Evolutionary conservation across 1,140 invertebrate species (phyloP).

Genomic region (Drosophila nannoptera): DNA sequence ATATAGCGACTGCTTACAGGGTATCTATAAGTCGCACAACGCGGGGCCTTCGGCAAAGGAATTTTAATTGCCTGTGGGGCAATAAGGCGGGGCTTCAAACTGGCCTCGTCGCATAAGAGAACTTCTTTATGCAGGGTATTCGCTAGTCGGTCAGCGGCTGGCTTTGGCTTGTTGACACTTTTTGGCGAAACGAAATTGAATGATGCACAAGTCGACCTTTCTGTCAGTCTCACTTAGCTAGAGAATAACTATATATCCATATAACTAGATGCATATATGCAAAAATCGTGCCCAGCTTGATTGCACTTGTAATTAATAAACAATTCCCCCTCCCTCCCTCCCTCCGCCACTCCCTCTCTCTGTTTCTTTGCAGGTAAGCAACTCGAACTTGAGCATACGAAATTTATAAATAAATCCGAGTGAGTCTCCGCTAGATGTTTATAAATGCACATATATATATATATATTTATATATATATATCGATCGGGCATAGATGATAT

Average conservation of each 20-base stretch:
- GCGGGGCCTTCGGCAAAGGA: too few relatives aligned
- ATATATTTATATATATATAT: not conserved
- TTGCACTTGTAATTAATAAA: slow-evolving; percentile 17
- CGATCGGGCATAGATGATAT: slow-evolving; percentile 1
- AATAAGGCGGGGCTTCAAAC: too few relatives aligned
- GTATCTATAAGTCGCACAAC: too few relatives aligned
- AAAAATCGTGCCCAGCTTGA: not conserved
- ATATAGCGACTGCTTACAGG: too few relatives aligned
- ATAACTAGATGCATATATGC: not conserved
- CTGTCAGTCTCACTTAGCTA: slow-evolving; percentile 33
- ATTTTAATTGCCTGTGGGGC: too few relatives aligned
- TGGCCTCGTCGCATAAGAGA: too few relatives aligned
- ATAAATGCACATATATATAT: too few relatives aligned
- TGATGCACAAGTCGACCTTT: slow-evolving; percentile 27
- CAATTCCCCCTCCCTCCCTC: not conserved
- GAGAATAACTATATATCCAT: not conserved
- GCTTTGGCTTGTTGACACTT: slow-evolving; percentile 3
- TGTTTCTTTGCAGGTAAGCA: slow-evolving; percentile 20
- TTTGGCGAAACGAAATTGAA: slow-evolving; percentile 32
- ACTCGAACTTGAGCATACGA: slow-evolving; percentile 8
- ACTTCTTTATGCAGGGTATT: too few relatives aligned
- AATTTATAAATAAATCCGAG: slow-evolving; percentile 1
- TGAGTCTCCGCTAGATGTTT: slow-evolving; percentile 5
- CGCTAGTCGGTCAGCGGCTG: not conserved
- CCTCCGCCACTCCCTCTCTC: not conserved